Base-by-base conservation (phyloP, 2,113 vertebrate genomes). In the Propithecus coquereli region DNA sequence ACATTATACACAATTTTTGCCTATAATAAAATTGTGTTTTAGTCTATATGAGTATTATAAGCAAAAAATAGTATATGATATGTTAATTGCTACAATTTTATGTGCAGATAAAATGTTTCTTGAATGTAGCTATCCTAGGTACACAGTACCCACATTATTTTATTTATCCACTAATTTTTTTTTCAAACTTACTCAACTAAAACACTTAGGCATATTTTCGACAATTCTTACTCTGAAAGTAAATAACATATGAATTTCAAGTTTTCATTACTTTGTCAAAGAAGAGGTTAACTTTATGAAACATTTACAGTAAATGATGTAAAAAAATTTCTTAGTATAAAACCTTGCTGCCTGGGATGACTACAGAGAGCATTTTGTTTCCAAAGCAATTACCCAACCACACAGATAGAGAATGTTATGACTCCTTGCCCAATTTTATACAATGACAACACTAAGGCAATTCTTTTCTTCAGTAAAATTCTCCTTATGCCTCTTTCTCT, bases 281-380 rank as follows among this genome's bases (percentile, higher is more conserved):
- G 9, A 96, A 52, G 73, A 86, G 84, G 50, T 92, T 87, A 77
- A 3, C 5, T 79, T 90, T 59, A 96, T 59, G 40, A 92, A 96
- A 82, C 11, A 86, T 96, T 97, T 94, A 92, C 74, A 88, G 45
- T 80, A 83, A 94, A 61, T 77, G 32, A 47, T 81, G 70, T 81
- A 73, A 92, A 66, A 87, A 90, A 5, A 68, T 80, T 66, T 57
- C 45, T 86, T 73, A 80, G 43, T 76, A 57, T 17, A 82, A 32
- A 23, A 90, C 27, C 32, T 61, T 74, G 37, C 20, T 92, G 34
- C 30, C 47, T 40, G 34, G 25, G 32, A 87, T n/a, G 80, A 89
- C 45, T 57, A 16, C 11, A 52, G 37, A 71, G 9, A 80, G 2
- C 40, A 70, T 86, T 83, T 83, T 61, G 27, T 71, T 87, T 71